phyloP scores from a whole-genome alignment of 2,113 vertebrate genomes.

The Gallinago paraguaiae region DNA sequence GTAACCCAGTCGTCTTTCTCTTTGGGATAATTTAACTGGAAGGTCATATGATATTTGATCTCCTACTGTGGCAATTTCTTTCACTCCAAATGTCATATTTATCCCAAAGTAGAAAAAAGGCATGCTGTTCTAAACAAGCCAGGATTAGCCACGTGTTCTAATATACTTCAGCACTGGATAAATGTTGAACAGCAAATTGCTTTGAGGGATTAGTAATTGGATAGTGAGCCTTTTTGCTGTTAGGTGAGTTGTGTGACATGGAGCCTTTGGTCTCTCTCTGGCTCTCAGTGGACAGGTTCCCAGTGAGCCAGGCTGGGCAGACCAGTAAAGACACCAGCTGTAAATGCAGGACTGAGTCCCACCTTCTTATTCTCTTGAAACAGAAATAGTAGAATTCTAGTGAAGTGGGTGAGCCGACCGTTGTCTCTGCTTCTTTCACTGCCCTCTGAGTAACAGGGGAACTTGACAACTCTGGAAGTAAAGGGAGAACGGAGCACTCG shows the following conservation, averaged over 20 bases:
- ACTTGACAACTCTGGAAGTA: not conserved
- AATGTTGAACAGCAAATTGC: slow-evolving; percentile 48
- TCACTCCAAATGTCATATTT: not conserved
- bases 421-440: not conserved
- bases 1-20: not conserved
- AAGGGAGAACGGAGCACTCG: not conserved
- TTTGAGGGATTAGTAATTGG: slow-evolving; percentile 47
- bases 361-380: not conserved
- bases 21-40: not conserved
- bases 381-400: not conserved
- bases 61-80: not conserved
- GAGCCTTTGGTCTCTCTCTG: not conserved
- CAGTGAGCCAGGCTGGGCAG: not conserved
- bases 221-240: slow-evolving; percentile 49
- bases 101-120: slow-evolving; percentile 6
- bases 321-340: not conserved
- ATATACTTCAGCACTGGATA: not conserved
- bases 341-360: not conserved
- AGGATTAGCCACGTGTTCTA: slow-evolving; percentile 3
- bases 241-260: slow-evolving; percentile 39
- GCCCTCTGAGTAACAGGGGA: not conserved
- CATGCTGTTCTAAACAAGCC: slow-evolving; percentile 15
- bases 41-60: not conserved
- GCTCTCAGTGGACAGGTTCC: not conserved
- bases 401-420: not conserved